phyloP scores from a whole-genome alignment of 2,797 vertebrate species.

The Eupleurogrammus muticus region DNA sequence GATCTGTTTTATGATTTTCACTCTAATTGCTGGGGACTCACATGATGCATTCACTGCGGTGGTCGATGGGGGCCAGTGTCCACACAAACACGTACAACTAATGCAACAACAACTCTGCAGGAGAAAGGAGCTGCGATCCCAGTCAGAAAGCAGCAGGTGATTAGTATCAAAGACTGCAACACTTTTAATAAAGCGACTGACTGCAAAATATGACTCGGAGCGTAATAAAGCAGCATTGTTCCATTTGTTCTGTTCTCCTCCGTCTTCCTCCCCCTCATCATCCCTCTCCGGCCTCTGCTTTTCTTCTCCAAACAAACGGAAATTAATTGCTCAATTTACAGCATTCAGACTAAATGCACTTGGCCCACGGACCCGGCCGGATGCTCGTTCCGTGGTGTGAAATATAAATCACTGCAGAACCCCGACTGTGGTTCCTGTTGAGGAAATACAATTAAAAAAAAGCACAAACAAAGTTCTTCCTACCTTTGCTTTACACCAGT shows the following conservation, averaged over 20 bases:
- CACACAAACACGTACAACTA: too few species aligned
- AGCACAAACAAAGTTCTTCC: slow-evolving; percentile 19
- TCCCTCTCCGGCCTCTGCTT: neutral
- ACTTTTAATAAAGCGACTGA: too few species aligned
- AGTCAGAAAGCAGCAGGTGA: too few species aligned
- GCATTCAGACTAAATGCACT: slow-evolving; percentile 6
- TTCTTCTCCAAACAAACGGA: slow-evolving; percentile 13
- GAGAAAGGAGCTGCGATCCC: too few species aligned
- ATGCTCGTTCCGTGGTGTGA: neutral
- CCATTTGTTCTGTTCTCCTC: neutral
- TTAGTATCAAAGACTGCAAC: too few species aligned
- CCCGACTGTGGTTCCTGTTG: slow-evolving; percentile 22
- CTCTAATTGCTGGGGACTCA: too few species aligned
- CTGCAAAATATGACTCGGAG: neutral
- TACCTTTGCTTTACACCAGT: slow-evolving; percentile 42
- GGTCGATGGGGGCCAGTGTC: too few species aligned
- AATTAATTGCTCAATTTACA: slow-evolving; percentile 35
- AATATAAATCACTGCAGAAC: slow-evolving; percentile 29
- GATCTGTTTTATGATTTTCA: too few species aligned
- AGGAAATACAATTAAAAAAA: slow-evolving; percentile 36
- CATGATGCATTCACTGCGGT: too few species aligned
- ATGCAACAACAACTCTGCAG: too few species aligned
- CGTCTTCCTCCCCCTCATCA: neutral
- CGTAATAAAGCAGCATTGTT: neutral
- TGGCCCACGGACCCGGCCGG: too few species aligned